Evolutionary conservation across 2,113 vertebrate genomes (phyloP), one percentile per base, ranked within the genome.

Genomic region (Rattus rattus): DNA sequence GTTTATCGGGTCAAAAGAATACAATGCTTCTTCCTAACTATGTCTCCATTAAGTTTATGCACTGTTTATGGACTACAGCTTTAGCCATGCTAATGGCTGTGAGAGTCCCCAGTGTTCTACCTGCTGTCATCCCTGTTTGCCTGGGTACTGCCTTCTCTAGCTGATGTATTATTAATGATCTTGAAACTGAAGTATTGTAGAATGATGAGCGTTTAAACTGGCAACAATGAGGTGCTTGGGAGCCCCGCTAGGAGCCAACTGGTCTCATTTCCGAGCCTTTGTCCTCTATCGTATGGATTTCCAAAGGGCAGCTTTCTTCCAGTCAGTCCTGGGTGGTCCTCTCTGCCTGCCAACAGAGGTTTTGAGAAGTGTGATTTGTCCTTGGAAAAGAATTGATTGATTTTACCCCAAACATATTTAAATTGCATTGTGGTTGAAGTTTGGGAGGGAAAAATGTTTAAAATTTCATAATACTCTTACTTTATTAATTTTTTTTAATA

Each of bases 141-240:
- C 97, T 97, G 97, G 97, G 98, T 97, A 95, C 96, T 96, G 95
- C 95, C 97, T 98, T 98, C 98, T 94, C 97, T 97, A 97, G 97
- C 97, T 99, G 97, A 97, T 98, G 98, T 98, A 98, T 98, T 98
- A 98, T 98, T 98, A 98, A 98, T 98, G 98, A 98, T 98, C 96
- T 98, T 97, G 97, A 98, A 98, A 98, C 93, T 96, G 98, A 98
- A 98, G 98, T 98, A 98, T 96, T 97, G 97, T 97, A 97, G 98
- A 97, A 98, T 96, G 97, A 98, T 98, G 97, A 98, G 96, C 97
- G 96, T 97, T 98, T 97, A 98, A 98, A 65, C 98, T 97, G 98
- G 97, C 98, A 97, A 96, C 98, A 97, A 97, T 98, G 96, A 98
- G 96, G 56, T 97, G 95, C 94, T 49, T 86, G 97, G 97, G 97